Conservation (phyloP, 1,140 invertebrate genomes). For the Drosophila sechellia region DNA sequence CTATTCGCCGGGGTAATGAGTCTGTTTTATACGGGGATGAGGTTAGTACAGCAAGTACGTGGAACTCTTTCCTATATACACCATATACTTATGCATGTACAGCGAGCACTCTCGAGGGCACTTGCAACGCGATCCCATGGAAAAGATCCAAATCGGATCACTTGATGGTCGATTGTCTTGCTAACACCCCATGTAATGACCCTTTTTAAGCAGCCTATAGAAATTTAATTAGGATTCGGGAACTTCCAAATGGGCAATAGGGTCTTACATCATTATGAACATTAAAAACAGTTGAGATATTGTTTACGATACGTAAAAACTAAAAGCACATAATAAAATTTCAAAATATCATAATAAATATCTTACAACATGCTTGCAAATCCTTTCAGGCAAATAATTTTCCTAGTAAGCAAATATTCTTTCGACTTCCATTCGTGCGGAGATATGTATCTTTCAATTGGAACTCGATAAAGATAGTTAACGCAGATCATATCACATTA, state of each 20-base stretch:
- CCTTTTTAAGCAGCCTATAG: neutral
- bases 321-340: neutral
- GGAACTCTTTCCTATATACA: slow-evolving; percentile 36
- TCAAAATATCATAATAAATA: neutral
- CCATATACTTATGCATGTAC: slow-evolving; percentile 12
- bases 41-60: slow-evolving; percentile 45
- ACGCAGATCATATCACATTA: slow-evolving; percentile 9
- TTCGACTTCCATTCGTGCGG: too few relatives aligned
- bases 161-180: slow-evolving; percentile 34
- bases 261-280: neutral
- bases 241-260: neutral
- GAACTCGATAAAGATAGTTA: neutral
- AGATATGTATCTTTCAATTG: neutral
- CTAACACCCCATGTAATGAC: slow-evolving; percentile 12
- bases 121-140: slow-evolving; percentile 16
- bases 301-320: neutral
- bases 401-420: too few relatives aligned
- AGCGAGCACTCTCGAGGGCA: neutral
- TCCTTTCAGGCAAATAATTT: too few relatives aligned
- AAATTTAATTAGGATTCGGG: slow-evolving; percentile 13
- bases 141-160: slow-evolving; percentile 31
- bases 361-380: too few relatives aligned
- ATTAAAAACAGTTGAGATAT: neutral
- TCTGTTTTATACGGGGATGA: slow-evolving; percentile 58
- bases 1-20: slow-evolving; percentile 59